Percentiles rank a stretch among this genome's conserved stretches.
Evolutionary conservation across 2,797 vertebrate species (phyloP).

Genomic region (Poeciliopsis paucimaculata): DNA sequence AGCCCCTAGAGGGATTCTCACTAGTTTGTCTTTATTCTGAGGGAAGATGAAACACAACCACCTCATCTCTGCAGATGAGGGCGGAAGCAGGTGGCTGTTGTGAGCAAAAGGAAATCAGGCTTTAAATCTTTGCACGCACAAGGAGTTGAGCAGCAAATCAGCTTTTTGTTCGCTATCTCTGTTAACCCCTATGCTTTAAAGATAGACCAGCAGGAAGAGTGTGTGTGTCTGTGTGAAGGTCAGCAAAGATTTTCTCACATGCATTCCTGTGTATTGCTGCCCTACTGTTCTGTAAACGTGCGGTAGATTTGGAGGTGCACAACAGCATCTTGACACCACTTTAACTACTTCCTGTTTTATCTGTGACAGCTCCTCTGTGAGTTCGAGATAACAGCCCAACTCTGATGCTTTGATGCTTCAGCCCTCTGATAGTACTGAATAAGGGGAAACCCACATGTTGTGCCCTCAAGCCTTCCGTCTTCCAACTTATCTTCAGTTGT

Average conservation of each 20-base stretch:
- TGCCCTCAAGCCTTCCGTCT: conserved; percentile 66
- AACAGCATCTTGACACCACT: conserved; percentile 52
- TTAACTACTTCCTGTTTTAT: conserved; percentile 75
- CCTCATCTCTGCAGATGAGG: conserved; percentile 20
- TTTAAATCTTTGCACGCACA: conserved; percentile 55
- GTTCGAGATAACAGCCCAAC: conserved; percentile 58
- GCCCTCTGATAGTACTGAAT: conserved; percentile 56
- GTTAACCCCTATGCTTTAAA: conserved; percentile 37
- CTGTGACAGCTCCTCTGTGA: conserved; percentile 57
- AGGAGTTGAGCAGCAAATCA: conserved; percentile 50
- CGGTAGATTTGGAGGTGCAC: conserved; percentile 42
- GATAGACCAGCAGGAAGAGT: conserved; percentile 37
- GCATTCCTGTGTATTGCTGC: conserved; percentile 13
- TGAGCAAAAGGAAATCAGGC: conserved; percentile 39
- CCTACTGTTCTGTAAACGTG: conserved; percentile 30
- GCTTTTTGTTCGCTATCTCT: conserved; percentile 55
- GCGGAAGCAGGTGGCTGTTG: conserved; percentile 54
- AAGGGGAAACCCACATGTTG: conserved; percentile 71
- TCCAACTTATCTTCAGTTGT: conserved; percentile 56
- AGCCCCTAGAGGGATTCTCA: background rate
- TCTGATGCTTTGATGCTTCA: conserved; percentile 67
- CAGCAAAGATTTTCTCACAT: conserved; percentile 9
- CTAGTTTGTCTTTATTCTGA: conserved; percentile 24
- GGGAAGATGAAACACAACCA: conserved; percentile 36
- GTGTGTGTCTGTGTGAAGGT: conserved; percentile 15